phyloP scores from a whole-genome alignment of 2,888 invertebrate species.

The Anorthoa munda region DNA sequence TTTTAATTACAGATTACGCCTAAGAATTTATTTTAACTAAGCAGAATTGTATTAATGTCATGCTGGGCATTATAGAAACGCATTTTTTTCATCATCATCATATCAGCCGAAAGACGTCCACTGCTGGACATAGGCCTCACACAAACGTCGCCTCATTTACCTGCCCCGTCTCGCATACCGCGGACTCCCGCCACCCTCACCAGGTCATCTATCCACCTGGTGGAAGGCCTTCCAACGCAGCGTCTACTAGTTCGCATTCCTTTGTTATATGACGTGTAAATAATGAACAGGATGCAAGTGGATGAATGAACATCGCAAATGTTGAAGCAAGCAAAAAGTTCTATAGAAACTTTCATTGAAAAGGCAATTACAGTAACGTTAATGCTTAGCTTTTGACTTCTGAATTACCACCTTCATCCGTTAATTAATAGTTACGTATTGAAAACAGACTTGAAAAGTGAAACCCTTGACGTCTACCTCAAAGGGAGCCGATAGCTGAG shows the following conservation, averaged over 20 bases:
- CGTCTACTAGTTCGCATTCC: neutral
- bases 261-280: conserved; percentile 26
- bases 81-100: conserved; percentile 11
- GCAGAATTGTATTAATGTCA: conserved; percentile 35
- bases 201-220: no score
- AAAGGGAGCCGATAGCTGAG: conserved; percentile 25
- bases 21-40: conserved; percentile 56
- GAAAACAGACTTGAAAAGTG: conserved; percentile 27
- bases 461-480: conserved; percentile 4
- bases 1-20: conserved; percentile 68
- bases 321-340: neutral
- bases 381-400: conserved; percentile 38
- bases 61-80: conserved; percentile 17
- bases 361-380: conserved; percentile 18
- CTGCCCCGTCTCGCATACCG: no score
- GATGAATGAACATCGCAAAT: neutral
- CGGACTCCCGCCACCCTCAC: no score
- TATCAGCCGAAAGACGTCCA: no score
- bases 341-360: conserved; percentile 1
- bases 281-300: conserved; percentile 14
- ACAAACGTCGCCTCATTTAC: no score
- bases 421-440: conserved; percentile 33
- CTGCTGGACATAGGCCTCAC: no score
- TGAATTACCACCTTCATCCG: conserved; percentile 33
- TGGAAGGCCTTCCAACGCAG: no score